Evolutionary conservation across 2,797 vertebrate species (phyloP).

Genomic region (Mus spretus): DNA sequence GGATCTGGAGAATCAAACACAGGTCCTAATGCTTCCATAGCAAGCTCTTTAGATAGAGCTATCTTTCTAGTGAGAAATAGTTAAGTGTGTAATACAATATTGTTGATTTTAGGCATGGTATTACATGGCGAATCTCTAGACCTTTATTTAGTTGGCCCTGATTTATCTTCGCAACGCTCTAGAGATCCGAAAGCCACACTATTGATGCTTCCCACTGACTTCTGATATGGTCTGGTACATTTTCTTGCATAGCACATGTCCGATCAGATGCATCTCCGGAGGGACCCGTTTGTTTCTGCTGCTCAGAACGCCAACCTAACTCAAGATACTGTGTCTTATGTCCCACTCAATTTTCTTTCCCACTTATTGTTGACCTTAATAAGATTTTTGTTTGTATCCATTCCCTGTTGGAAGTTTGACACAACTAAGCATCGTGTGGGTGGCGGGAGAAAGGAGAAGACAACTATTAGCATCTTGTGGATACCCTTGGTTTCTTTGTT

Average conservation of each 20-base stretch:
- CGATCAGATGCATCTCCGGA: not conserved
- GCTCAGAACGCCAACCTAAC: not conserved
- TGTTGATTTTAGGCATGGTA: not conserved
- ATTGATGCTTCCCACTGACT: not conserved
- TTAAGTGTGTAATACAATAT: not conserved
- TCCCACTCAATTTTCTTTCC: slow-evolving; percentile 52
- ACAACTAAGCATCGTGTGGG: not conserved
- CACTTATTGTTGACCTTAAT: slow-evolving; percentile 63
- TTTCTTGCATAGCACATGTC: not conserved
- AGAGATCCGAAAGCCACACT: not conserved
- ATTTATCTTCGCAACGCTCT: not conserved
- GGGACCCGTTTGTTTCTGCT: not conserved
- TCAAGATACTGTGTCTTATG: not conserved
- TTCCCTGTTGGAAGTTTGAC: slow-evolving; percentile 69
- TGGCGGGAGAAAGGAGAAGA: slow-evolving; percentile 41
- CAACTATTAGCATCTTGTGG: slow-evolving; percentile 70
- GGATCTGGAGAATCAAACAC: not conserved
- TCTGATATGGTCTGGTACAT: not conserved
- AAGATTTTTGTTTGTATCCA: slow-evolving; percentile 72
- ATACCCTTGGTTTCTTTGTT: slow-evolving; percentile 79
- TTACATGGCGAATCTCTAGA: slow-evolving; percentile 18
- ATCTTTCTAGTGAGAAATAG: not conserved
- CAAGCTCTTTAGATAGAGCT: not conserved
- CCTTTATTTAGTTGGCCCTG: not conserved
- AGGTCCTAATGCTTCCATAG: not conserved